Percentiles rank a stretch among this genome's conserved stretches.
Evolutionary conservation across 2,888 invertebrate species (phyloP).

Genomic region (Caenorhabditis sp.): DNA sequence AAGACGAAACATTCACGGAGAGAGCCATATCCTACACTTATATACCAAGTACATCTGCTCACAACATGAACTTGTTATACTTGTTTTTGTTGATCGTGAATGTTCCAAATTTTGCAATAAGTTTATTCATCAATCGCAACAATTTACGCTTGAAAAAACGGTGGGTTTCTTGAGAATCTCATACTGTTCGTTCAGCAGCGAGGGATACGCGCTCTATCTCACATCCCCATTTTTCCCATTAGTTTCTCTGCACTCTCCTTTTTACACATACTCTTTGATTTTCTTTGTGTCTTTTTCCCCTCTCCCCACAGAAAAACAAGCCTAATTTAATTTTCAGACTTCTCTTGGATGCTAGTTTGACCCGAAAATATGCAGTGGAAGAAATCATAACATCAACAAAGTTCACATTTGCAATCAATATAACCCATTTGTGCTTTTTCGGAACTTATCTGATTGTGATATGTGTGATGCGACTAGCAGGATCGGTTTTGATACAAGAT

Average conservation of each 20-base stretch:
- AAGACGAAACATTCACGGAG: not conserved
- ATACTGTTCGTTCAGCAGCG: too few species aligned
- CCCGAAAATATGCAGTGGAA: constrained; percentile 19
- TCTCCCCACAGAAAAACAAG: too few species aligned
- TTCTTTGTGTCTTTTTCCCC: too few species aligned
- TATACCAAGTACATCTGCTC: not conserved
- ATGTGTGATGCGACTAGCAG: constrained; percentile 8
- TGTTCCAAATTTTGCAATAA: not conserved
- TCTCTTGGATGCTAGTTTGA: constrained; percentile 4
- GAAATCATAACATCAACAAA: constrained; percentile 20
- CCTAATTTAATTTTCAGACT: not conserved
- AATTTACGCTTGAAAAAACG: not conserved
- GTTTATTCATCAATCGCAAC: not conserved
- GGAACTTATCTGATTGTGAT: constrained; percentile 15
- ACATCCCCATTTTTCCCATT: too few species aligned
- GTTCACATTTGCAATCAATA: constrained; percentile 23
- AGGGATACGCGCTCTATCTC: too few species aligned
- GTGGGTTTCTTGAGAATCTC: too few species aligned
- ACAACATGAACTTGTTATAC: not conserved
- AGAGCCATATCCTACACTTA: not conserved
- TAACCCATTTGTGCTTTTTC: constrained; percentile 18
- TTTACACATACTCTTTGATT: too few species aligned
- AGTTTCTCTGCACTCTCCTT: too few species aligned
- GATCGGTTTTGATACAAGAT: constrained; percentile 18
- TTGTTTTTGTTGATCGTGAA: not conserved